phyloP scores from a whole-genome alignment of 2,797 vertebrate species.

The Cyclura pinguis region DNA sequence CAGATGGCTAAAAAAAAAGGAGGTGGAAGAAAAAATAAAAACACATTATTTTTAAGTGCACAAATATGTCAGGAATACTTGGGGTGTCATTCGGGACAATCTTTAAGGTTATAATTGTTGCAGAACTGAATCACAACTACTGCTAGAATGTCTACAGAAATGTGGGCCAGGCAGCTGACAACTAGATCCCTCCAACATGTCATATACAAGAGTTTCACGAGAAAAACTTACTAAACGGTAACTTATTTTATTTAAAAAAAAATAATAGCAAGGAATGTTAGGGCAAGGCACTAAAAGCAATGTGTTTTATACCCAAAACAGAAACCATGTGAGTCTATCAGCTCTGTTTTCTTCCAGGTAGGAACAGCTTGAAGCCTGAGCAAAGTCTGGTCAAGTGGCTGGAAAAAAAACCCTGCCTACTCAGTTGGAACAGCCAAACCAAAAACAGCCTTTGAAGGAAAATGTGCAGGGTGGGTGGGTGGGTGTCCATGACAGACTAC shows the following conservation, averaged over 20 bases:
- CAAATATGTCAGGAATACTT: neutral
- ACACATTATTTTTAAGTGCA: neutral
- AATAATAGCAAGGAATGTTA: neutral
- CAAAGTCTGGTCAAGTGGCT: neutral
- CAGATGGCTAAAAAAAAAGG: conserved; percentile 37
- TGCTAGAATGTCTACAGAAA: neutral
- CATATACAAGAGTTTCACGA: neutral
- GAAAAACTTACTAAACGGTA: neutral
- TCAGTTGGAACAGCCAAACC: neutral
- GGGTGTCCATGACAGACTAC: neutral
- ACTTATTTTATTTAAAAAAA: neutral
- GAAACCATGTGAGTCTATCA: neutral
- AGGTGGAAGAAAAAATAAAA: neutral
- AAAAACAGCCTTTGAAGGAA: neutral
- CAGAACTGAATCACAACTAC: neutral
- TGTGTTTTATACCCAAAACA: neutral
- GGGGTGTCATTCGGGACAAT: neutral
- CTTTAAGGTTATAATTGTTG: neutral
- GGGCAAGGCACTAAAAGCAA: neutral
- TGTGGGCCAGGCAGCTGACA: neutral
- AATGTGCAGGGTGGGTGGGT: neutral
- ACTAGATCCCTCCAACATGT: neutral
- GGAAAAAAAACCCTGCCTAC: neutral
- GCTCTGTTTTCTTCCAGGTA: neutral
- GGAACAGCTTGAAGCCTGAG: neutral